These are phyloP conservation scores for Cloeon dipterum DNA, from an alignment of 2,888 invertebrate species.

Conservation along the genomic window DNA sequence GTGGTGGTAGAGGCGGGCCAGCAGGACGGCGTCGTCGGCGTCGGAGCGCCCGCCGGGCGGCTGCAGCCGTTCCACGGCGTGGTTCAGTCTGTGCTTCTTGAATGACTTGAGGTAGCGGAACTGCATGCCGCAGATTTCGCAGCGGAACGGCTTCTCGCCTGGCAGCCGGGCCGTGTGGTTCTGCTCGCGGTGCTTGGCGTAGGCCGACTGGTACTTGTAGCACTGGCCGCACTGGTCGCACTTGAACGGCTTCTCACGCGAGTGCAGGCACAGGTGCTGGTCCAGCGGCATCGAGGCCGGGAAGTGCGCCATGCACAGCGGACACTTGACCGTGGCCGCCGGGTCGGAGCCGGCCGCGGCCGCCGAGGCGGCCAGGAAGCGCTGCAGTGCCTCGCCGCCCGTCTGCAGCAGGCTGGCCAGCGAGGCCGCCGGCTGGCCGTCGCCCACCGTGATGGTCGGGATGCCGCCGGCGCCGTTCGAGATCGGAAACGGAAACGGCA, in stretches of 20 bases:
- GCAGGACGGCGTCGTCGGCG: slow-evolving; percentile 2
- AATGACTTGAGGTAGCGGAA: slow-evolving; percentile 75
- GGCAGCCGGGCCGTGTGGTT: slow-evolving; percentile 70
- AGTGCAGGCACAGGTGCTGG: slow-evolving; percentile 63
- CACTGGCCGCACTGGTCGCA: slow-evolving; percentile 83
- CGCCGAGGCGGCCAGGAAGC: slow-evolving; percentile 14
- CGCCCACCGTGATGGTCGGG: background rate
- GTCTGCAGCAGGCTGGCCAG: slow-evolving; percentile 16
- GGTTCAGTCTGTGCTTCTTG: slow-evolving; percentile 71
- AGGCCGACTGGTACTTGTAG: slow-evolving; percentile 68
- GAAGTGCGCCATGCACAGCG: slow-evolving; percentile 66
- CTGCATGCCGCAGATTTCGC: slow-evolving; percentile 82
- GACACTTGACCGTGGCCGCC: slow-evolving; percentile 33
- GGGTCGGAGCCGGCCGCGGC: slow-evolving; percentile 11
- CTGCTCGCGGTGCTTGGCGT: slow-evolving; percentile 65
- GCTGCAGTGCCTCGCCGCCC: slow-evolving; percentile 15
- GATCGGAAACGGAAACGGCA: slow-evolving; percentile 28
- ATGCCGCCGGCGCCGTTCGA: slow-evolving; percentile 21
- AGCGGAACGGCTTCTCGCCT: slow-evolving; percentile 74
- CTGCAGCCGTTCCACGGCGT: slow-evolving; percentile 61
- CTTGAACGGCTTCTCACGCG: slow-evolving; percentile 67
- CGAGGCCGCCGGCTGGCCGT: slow-evolving; percentile 11
- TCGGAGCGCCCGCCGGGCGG: slow-evolving; percentile 19
- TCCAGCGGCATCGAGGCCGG: slow-evolving; percentile 73
- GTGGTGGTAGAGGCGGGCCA: background rate